Conservation (phyloP, 2,888 invertebrate genomes). For the Ormyrus thymus region DNA sequence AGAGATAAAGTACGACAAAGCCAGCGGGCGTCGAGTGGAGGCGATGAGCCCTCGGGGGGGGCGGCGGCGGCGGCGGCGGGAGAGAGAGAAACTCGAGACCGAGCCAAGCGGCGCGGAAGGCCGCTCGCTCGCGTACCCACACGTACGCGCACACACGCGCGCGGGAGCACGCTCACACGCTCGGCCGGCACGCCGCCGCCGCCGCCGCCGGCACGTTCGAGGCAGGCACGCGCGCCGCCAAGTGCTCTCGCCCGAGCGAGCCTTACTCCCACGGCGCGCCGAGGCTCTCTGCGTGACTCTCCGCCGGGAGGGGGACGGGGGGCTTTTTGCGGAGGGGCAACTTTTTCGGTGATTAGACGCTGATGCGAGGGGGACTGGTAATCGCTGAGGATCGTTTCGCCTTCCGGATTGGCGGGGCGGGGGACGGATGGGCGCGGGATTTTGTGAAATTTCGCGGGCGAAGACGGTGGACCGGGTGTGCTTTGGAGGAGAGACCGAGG, state of each 20-base stretch:
- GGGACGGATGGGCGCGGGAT: too few species aligned
- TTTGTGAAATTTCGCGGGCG: too few species aligned
- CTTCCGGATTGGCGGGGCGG: too few species aligned
- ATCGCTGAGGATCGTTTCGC: too few species aligned
- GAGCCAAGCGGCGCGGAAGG: slow-evolving; percentile 62
- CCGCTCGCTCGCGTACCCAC: slow-evolving; percentile 33
- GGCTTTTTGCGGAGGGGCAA: too few species aligned
- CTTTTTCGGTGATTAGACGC: too few species aligned
- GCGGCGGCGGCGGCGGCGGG: slow-evolving; percentile 52
- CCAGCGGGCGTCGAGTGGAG: slow-evolving; percentile 62
- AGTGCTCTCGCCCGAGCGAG: slow-evolving; percentile 37
- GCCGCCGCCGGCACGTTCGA: slow-evolving; percentile 10
- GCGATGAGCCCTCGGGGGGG: slow-evolving; percentile 71
- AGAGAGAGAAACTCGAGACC: slow-evolving; percentile 55
- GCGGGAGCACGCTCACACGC: slow-evolving; percentile 60
- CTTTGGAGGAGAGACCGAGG: too few species aligned
- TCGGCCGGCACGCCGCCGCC: slow-evolving; percentile 67
- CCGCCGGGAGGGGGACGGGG: too few species aligned
- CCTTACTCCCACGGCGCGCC: slow-evolving; percentile 21
- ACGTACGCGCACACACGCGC: not conserved
- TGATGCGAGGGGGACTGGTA: too few species aligned
- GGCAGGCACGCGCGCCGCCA: slow-evolving; percentile 30
- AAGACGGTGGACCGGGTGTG: too few species aligned
- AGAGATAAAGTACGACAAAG: slow-evolving; percentile 30
- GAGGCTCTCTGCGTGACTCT: slow-evolving; percentile 26